Conservation (phyloP, 2,888 invertebrate genomes). For the Drosophila recens region DNA sequence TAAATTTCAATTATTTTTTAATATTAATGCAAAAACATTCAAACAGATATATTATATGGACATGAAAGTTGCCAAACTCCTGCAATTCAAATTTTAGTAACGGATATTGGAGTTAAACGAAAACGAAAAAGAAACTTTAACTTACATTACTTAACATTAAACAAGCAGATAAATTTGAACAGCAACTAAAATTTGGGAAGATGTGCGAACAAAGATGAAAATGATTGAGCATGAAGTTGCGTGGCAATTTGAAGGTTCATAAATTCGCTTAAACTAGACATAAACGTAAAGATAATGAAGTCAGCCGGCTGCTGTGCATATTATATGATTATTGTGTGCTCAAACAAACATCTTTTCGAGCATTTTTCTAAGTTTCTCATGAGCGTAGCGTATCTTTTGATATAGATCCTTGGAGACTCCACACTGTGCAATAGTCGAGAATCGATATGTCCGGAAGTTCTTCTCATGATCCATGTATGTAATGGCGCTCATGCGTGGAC, state of each 20-base stretch:
- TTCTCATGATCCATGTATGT: conserved; percentile 97
- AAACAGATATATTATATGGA: conserved; percentile 14
- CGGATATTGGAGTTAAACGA: conserved; percentile 10
- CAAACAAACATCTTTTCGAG: conserved; percentile 84
- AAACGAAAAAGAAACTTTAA: conserved; percentile 30
- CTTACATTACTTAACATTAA: conserved; percentile 27
- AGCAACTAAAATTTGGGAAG: conserved; percentile 36
- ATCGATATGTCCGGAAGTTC: conserved; percentile 96
- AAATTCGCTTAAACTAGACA: conserved; percentile 26
- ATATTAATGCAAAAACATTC: conserved; percentile 21
- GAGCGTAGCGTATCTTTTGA: conserved; percentile 93
- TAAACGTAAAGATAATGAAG: conserved; percentile 34
- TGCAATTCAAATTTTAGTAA: conserved; percentile 21
- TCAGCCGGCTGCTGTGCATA: conserved; percentile 33
- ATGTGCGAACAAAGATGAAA: conserved; percentile 3
- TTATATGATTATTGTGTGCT: conserved; percentile 12
- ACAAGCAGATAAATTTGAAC: conserved; percentile 32
- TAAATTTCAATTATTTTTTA: conserved; percentile 16
- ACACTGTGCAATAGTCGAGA: conserved; percentile 92
- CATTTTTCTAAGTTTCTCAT: conserved; percentile 88
- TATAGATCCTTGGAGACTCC: conserved; percentile 94
- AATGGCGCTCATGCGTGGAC: conserved; percentile 98
- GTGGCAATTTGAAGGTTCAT: conserved; percentile 3
- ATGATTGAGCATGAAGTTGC: not conserved
- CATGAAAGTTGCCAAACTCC: conserved; percentile 22